Evolutionary conservation across 2,113 vertebrate species (phyloP).

Genomic region (Aegotheles bennettii): DNA sequence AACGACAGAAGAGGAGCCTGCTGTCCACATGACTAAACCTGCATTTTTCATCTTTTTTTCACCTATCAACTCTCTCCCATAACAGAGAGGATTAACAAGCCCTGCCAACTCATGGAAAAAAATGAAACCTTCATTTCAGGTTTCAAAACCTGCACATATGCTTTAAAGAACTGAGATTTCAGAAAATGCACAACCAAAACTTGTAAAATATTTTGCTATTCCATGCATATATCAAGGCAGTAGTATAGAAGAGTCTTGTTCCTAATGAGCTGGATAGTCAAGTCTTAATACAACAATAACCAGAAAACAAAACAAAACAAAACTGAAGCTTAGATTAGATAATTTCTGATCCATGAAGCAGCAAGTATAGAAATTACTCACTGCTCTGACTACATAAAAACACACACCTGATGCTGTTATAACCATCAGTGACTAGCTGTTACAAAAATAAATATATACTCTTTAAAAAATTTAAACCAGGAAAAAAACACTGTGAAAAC

Average conservation of each 20-base stretch:
- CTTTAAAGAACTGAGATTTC: neutral
- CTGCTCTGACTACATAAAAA: neutral
- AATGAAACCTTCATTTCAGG: neutral
- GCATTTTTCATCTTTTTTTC: neutral
- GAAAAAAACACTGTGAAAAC: neutral
- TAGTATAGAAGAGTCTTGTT: neutral
- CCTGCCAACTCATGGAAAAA: neutral
- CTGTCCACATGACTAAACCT: neutral
- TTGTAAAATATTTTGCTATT: neutral
- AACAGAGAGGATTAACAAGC: neutral
- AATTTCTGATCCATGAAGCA: neutral
- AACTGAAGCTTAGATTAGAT: neutral
- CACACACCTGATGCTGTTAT: neutral
- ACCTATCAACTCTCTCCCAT: neutral
- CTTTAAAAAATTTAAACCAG: neutral
- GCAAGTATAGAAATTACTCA: neutral
- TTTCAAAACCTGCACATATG: neutral
- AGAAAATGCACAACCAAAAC: neutral
- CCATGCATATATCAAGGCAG: neutral
- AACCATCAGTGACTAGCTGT: accelerated
- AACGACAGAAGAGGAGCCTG: neutral
- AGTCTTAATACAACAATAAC: neutral
- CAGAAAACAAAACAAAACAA: neutral
- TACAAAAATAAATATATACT: neutral
- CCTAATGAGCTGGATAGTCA: neutral